Base-by-base conservation (phyloP, 2,113 vertebrate species). In the Bombycilla garrulus region DNA sequence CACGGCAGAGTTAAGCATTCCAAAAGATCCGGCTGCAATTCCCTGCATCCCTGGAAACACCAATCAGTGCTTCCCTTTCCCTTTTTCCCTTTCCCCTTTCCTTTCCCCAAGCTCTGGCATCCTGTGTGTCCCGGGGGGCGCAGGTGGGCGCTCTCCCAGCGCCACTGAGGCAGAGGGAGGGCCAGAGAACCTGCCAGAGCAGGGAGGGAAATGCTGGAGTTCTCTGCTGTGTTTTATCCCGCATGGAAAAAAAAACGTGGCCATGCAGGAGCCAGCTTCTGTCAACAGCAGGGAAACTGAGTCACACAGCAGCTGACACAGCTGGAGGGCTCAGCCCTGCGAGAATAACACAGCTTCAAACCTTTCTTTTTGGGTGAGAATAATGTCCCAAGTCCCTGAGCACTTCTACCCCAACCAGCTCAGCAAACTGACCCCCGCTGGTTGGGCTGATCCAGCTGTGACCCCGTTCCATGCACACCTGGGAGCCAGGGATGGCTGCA, bases 211-310 rank as follows among this genome's bases (percentile, higher is more conserved):
- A 60, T 1, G 45, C 44, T 12, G 67, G 5, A 5, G 26, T 4
- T 67, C 33, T 25, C 77, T 42, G 51, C 31, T 18, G 11, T 6
- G 23, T 15, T 86, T 81, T 33, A n/a, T 8, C 73, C 65, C 6
- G 0, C 24, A 1, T 2, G 14, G 64, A 56, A 42, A 42, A 42
- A 42, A 23, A 77, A 81, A 25, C 0, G 3, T 1, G 42, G 33
- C 60, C 51, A 0, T 3, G 25, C 23, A 50, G 36, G 28, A 61
- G 31, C 4, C 1, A 26, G 15, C 9, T 33, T 60, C 3, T 5
- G 25, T 23, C 8, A 38, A 70, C 67, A 78, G 56, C 20, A 16
- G 90, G 85, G 93, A 92, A 96, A 95, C 79, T 9, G 70, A 95
- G 92, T 36, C 81, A 60, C 45, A 1, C n/a, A 36, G 66, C 4